phyloP scores from a whole-genome alignment of 2,888 invertebrate genomes.

The Galerucella calmariensis region DNA sequence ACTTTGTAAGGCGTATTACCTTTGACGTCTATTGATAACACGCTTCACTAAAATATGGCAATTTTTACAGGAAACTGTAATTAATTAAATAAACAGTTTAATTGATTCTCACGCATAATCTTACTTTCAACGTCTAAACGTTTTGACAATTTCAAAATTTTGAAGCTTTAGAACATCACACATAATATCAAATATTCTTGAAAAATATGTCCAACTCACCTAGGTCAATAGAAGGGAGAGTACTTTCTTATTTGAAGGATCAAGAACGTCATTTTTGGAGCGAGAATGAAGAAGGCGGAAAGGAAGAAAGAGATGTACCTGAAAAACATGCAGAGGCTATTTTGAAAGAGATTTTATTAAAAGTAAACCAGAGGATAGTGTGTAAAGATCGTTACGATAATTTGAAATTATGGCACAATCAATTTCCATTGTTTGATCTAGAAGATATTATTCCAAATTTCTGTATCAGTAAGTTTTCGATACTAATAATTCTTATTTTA shows the following conservation, averaged over 20 bases:
- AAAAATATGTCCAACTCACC: constrained; percentile 2
- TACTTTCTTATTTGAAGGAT: constrained; percentile 9
- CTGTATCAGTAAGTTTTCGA: constrained; percentile 53
- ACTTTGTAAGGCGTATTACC: too few species aligned
- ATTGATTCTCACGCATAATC: background rate
- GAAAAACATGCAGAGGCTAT: constrained; percentile 41
- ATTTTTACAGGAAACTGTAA: too few species aligned
- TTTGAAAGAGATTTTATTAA: constrained; percentile 52
- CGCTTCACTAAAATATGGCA: too few species aligned
- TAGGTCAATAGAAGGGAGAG: constrained; percentile 10
- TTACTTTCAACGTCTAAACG: background rate
- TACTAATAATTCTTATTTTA: background rate
- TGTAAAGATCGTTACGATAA: constrained; percentile 54
- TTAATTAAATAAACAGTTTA: background rate
- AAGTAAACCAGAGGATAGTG: constrained; percentile 51
- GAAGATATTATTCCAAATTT: constrained; percentile 54
- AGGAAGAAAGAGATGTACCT: background rate
- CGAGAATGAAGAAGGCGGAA: background rate
- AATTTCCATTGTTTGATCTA: constrained; percentile 55
- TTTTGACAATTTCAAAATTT: constrained; percentile 7
- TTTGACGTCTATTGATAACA: too few species aligned
- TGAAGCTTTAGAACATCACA: constrained; percentile 4
- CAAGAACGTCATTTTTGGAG: constrained; percentile 3
- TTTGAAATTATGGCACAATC: constrained; percentile 53
- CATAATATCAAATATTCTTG: background rate